Evolutionary conservation across 2,797 vertebrate genomes (phyloP).

Genomic region (Poecilia velifera): DNA sequence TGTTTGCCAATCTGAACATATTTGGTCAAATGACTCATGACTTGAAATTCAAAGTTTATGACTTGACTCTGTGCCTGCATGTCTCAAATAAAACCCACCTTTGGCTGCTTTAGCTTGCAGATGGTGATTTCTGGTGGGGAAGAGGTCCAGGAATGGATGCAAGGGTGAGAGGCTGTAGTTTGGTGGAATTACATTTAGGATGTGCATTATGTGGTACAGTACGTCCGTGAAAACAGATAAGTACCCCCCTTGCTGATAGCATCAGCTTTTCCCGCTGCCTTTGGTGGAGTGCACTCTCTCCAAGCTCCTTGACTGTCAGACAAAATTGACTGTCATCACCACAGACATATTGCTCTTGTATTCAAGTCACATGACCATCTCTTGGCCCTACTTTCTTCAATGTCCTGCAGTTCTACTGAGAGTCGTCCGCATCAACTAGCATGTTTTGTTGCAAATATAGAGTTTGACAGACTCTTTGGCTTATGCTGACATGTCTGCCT

Average conservation of each 20-base stretch:
- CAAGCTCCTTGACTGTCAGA: constrained; percentile 50
- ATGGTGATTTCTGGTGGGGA: constrained; percentile 9
- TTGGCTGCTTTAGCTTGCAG: background rate
- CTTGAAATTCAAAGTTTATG: background rate
- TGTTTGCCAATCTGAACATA: background rate
- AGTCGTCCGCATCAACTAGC: constrained; percentile 46
- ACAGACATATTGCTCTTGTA: constrained; percentile 52
- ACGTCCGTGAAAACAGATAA: constrained; percentile 33
- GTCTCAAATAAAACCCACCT: background rate
- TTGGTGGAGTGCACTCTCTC: constrained; percentile 42
- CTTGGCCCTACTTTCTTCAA: constrained; percentile 23
- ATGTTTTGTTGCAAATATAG: constrained; percentile 52
- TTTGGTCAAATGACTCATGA: background rate
- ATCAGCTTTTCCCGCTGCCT: constrained; percentile 39
- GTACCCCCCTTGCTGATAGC: constrained; percentile 31
- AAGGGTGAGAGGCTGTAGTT: constrained; percentile 17
- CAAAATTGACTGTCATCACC: constrained; percentile 68
- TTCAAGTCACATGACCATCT: constrained; percentile 57
- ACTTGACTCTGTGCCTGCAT: background rate
- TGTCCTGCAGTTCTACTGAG: constrained; percentile 43
- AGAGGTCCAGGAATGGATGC: constrained; percentile 25
- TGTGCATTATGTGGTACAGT: constrained; percentile 8
- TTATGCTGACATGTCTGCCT: constrained; percentile 41
- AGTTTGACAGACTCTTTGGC: constrained; percentile 66
- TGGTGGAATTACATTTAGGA: constrained; percentile 14